These are phyloP conservation scores for Peromyscus aztecus DNA, from an alignment of 2,797 vertebrate genomes.

Conservation along the genomic window DNA sequence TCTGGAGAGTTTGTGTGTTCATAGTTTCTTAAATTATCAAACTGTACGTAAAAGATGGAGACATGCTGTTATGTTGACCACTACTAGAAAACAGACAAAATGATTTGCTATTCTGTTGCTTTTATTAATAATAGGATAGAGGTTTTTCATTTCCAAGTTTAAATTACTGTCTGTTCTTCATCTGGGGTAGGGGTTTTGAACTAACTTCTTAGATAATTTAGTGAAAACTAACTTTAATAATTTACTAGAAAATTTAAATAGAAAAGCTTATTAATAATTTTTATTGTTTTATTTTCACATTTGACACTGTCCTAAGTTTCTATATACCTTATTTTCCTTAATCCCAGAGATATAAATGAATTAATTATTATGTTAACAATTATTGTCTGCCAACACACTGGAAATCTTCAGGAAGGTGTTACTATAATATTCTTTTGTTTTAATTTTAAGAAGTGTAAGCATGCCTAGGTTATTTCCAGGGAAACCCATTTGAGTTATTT, in stretches of 20 bases:
- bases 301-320: background rate
- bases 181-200: slow-evolving; percentile 1
- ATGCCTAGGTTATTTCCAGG: slow-evolving; percentile 64
- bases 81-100: slow-evolving; percentile 47
- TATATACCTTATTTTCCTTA: background rate
- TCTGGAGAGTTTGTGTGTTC: background rate
- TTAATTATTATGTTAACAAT: slow-evolving; percentile 50
- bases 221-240: slow-evolving; percentile 29
- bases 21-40: background rate
- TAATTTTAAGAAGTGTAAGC: slow-evolving; percentile 27
- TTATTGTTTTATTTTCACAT: slow-evolving; percentile 10
- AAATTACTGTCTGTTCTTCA: slow-evolving; percentile 48
- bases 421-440: background rate
- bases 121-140: slow-evolving; percentile 57
- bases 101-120: slow-evolving; percentile 57
- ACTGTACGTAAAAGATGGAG: slow-evolving; percentile 2
- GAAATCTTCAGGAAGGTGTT: slow-evolving; percentile 45
- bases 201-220: slow-evolving; percentile 45
- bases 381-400: background rate
- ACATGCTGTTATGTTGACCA: slow-evolving; percentile 8
- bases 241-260: slow-evolving; percentile 53
- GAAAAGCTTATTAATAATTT: slow-evolving; percentile 66
- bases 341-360: slow-evolving; percentile 38
- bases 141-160: slow-evolving; percentile 51
- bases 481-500: slow-evolving; percentile 61